Evolutionary conservation across 2,888 invertebrate species (phyloP), one percentile per base, ranked within the genome.

Genomic region (Abscondita cerata): DNA sequence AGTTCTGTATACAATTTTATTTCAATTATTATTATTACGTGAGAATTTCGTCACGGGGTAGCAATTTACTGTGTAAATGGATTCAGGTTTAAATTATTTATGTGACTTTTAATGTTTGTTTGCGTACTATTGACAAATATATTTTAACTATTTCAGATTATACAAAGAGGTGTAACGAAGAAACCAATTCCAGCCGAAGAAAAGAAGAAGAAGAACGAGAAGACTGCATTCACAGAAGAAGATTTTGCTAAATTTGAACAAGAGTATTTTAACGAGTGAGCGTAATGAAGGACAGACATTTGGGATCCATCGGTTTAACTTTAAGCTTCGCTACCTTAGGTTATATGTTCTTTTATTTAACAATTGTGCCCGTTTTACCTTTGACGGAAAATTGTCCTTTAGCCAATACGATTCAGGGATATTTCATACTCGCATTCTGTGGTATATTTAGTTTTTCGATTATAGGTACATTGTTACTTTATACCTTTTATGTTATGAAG

Each of bases 201-300:
- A 81, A 82, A 57, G 71, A 77, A 11, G 78, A 80, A 76, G 38
- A 81, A 84, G 64, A 78, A 81, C 47, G 80, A 86, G 67, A 81
- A 83, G 58, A 87, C 89, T 0, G 88, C 83, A 12, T 91, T 92
- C 75, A 89, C 90, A 0, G 87, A 88, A 72, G 89, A 89, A 74
- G 87, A 88, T 50, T 89, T 89, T 70, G 81, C 84, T 62, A 84
- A 85, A 63, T 90, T 90, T 76, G 89, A 89, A 75, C 81, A 82
- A 50, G 87, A 89, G 76, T 87, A 87, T 70, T 83, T 85, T 76
- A 85, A 83, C 69, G 82, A 81, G 72, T 83, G 80, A 50, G 72
- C 70, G 44, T 47, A 15, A 34, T 74, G 15, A 67, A 72, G 20
- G 76, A 78, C 66, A 70, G 60, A 55, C 57, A 33, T 48, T 65